Base-by-base conservation (phyloP, 2,797 vertebrate species). In the Diplodus sargus region DNA sequence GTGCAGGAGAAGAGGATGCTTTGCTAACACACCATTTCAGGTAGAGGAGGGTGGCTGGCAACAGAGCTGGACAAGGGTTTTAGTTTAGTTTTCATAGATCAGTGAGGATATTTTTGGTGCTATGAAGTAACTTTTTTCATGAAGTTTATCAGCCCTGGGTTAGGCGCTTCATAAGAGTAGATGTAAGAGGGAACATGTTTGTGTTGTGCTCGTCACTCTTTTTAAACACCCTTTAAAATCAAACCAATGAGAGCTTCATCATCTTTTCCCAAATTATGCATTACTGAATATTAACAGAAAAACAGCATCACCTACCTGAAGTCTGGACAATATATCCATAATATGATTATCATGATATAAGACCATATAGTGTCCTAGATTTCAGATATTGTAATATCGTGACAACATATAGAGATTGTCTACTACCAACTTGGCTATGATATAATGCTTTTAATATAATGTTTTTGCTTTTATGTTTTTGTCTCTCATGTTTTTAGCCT, bases 211-310 rank as follows among this genome's bases (percentile, higher is more conserved):
- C 5, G 28, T 30, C 28, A 30, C 28, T 30, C 28, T 30, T 30
- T 30, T 30, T 30, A 30, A 30, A 30, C 28, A 30, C 28, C 62
- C 59, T 75, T 51, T 82, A 17, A 74, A 85, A 90, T 87, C 53
- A 60, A 89, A 88, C 79, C 84, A 86, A 79, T 56, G 53, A 72
- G 30, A 42, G 64, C 59, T 82, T 78, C 54, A 86, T 74, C 73
- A 84, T 77, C 15, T 4, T 10, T 81, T 68, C 83, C 84, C 85
- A 53, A 82, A 65, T 76, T 83, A 84, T 54, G 73, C 22, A 74
- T 80, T 74, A 60, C 49, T 63, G 82, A 80, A 67, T 76, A 79
- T 73, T 85, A 77, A 77, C 84, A 57, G 13, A 59, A 42, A 60
- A 61, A 59, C 45, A 39, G 34, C 34, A 39, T 39, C 34, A 39